phyloP scores from a whole-genome alignment of 2,888 invertebrate species.

The Sminthurinus aureus region DNA sequence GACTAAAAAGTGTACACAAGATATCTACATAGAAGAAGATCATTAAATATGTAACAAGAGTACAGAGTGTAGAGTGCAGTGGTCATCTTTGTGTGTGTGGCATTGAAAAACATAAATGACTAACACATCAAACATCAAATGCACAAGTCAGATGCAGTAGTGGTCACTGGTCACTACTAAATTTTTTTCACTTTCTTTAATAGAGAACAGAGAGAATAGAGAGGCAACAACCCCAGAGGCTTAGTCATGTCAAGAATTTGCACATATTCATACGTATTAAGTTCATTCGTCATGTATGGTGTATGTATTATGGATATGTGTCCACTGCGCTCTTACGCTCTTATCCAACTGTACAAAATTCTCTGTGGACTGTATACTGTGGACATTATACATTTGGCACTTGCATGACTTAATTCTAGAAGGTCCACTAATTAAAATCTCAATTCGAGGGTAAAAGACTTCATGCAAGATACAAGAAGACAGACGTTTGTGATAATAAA shows the following conservation, averaged over 20 bases:
- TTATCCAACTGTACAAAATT: neutral
- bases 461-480: neutral
- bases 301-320: neutral
- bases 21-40: neutral
- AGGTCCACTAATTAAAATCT: slow-evolving; percentile 28
- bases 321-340: neutral
- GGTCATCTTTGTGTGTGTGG: neutral
- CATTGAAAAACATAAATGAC: neutral
- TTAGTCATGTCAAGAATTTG: neutral
- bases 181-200: neutral
- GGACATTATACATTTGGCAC: neutral
- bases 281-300: neutral
- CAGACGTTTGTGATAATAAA: slow-evolving; percentile 14
- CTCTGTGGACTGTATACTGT: too few relatives aligned
- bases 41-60: neutral
- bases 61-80: too few relatives aligned
- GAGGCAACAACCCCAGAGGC: neutral
- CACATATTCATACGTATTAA: neutral
- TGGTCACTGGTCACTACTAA: neutral
- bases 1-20: too few relatives aligned
- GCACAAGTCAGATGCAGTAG: neutral
- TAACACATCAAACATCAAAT: neutral
- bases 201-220: neutral
- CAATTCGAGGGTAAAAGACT: neutral
- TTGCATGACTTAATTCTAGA: neutral